Evolutionary conservation across 2,113 vertebrate genomes (phyloP).

Genomic region (Pipa parva): DNA sequence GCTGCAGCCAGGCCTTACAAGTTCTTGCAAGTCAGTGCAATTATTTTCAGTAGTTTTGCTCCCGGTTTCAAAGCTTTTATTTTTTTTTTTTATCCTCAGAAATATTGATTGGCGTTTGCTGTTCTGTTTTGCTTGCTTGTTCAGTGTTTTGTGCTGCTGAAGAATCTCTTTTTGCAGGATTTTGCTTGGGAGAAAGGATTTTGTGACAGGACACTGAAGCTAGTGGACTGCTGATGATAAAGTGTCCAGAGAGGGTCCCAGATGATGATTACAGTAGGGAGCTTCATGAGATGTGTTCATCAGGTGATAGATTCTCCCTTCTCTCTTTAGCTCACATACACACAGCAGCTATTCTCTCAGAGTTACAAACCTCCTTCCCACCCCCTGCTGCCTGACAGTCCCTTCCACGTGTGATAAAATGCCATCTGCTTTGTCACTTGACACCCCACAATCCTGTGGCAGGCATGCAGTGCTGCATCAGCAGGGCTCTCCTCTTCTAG

Average conservation of each 20-base stretch:
- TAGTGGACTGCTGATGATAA: not conserved
- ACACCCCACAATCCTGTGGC: conserved; percentile 36
- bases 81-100: not conserved
- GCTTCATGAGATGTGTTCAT: conserved; percentile 22
- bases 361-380: conserved; percentile 26
- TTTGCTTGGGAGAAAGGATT: not conserved
- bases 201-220: not conserved
- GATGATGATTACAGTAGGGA: conserved; percentile 8
- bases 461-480: conserved; percentile 29
- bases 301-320: conserved; percentile 26
- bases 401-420: conserved; percentile 35
- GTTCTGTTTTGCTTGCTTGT: not conserved
- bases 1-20: not conserved
- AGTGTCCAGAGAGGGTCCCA: conserved; percentile 13
- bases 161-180: not conserved
- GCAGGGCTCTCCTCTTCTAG: conserved; percentile 5
- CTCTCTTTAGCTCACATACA: conserved; percentile 28
- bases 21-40: too few species aligned
- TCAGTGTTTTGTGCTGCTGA: not conserved
- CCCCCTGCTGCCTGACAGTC: conserved; percentile 25
- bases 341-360: conserved; percentile 22
- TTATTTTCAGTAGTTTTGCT: too few species aligned
- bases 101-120: not conserved
- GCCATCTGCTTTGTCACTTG: conserved; percentile 47
- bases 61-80: not conserved